Evolutionary conservation across 2,888 invertebrate genomes (phyloP).

Genomic region (Thera obeliscata): DNA sequence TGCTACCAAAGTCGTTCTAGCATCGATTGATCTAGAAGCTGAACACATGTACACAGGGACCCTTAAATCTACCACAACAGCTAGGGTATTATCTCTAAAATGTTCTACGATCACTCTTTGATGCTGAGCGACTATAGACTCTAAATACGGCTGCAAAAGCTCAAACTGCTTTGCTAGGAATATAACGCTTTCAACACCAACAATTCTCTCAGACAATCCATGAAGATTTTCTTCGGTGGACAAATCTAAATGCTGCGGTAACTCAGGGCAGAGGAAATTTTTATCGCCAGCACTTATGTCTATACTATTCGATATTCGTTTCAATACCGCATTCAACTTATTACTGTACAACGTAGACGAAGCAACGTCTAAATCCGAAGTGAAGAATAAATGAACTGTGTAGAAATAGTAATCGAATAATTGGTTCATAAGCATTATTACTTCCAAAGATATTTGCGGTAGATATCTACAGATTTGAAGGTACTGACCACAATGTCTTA

Average conservation of each 20-base stretch:
- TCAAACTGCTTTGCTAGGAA: conserved; percentile 95
- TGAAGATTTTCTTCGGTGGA: conserved; percentile 88
- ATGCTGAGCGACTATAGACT: conserved; percentile 90
- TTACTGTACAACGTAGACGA: conserved; percentile 85
- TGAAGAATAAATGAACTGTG: conserved; percentile 94
- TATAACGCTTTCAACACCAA: conserved; percentile 96
- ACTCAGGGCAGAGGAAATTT: conserved; percentile 56
- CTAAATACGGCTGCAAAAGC: conserved; percentile 92
- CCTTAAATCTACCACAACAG: conserved; percentile 89
- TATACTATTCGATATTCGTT: conserved; percentile 90
- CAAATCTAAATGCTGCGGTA: conserved; percentile 62
- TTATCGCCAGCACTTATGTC: conserved; percentile 68
- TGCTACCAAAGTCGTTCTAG: conserved; percentile 89
- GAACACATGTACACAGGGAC: conserved; percentile 95
- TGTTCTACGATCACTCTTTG: conserved; percentile 88
- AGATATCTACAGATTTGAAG: conserved; percentile 96
- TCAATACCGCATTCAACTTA: conserved; percentile 89
- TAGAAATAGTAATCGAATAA: conserved; percentile 97
- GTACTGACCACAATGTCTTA: conserved; percentile 95
- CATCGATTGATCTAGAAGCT: conserved; percentile 91
- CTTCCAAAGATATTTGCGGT: conserved; percentile 95
- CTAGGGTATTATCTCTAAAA: conserved; percentile 90
- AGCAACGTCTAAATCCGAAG: conserved; percentile 87
- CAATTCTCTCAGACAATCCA: conserved; percentile 93
- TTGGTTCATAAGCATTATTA: conserved; percentile 95